Evolutionary conservation across 2,888 invertebrate species (phyloP), one percentile per base, ranked within the genome.

Genomic region (Trachelus troglodyta): DNA sequence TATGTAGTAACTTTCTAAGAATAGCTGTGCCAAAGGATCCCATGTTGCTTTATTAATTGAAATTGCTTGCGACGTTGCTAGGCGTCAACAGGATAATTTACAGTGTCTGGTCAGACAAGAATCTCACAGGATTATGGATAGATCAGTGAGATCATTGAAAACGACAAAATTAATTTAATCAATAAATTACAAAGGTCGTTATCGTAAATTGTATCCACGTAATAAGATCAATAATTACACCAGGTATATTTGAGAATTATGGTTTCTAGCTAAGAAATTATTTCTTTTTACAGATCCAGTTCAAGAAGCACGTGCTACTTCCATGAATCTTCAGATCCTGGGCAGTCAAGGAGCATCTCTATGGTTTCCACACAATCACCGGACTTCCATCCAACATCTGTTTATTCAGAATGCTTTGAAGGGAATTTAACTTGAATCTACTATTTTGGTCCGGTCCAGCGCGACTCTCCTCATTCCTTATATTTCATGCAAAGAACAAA

Each of bases 341-440:
- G 0, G 23, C 1, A 9, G 9, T 15, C 23, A 56, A 23, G 56
- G 23, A 23, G 56, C 56, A 56, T 56, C 56, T 56, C 56, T 15
- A 56, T 56, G 23, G 23, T 56, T 23, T 23, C 56, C 23, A 56
- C 2, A 56, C 23, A 23, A 23, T 56, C 23, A 9, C 9, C 56
- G 6, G 0, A 56, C 0, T 56, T 6, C 6, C 56, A 56, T 56
- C 1, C 23, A 40, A 23, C 1, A 6, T 15, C 1, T 6, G 79
- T 78, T 79, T 79, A 82, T 83, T 83, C 84, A 80, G 79, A 81
- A 83, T 84, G 81, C 83, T 85, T 82, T 79, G 84, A 85, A 85
- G 77, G 83, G 77, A 85, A 82, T 85, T 85, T 81, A 84, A 84
- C 81, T 85, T 81, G 68, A 56, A n/a, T 15, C 37, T n/a, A 30